Conservation (phyloP, 35 echinoderm and acorn worm genomes). For the Diadema setosum region DNA sequence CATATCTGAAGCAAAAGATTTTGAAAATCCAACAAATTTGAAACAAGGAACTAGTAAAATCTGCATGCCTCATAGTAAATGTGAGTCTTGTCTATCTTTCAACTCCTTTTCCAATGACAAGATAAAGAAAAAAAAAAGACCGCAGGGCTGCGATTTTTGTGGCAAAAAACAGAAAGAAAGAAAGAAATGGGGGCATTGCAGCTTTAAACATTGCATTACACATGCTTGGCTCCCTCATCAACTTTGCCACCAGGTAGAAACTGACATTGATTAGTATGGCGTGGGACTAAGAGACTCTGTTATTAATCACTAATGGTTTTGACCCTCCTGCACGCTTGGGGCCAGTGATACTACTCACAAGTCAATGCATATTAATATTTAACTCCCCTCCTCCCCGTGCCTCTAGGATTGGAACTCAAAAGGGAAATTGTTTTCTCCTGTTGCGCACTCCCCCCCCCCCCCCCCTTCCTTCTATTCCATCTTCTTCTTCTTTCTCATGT, state of each 20-base stretch:
- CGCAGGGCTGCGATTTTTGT: no score
- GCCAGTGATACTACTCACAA: background rate
- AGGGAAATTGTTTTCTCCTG: background rate
- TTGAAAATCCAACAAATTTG: no score
- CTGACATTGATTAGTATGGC: constrained; percentile 26
- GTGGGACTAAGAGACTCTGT: constrained; percentile 4
- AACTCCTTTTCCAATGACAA: no score
- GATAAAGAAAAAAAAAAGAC: no score
- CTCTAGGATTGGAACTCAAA: background rate
- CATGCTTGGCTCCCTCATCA: no score
- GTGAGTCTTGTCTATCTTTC: no score
- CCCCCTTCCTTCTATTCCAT: background rate
- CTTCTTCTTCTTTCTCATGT: no score
- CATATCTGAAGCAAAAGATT: no score
- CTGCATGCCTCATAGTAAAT: no score
- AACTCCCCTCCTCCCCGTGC: background rate
- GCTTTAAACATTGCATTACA: background rate
- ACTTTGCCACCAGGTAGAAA: background rate
- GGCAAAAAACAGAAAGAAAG: background rate
- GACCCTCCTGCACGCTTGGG: background rate
- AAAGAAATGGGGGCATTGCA: background rate
- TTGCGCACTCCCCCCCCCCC: background rate
- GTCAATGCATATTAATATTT: background rate
- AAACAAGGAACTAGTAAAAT: no score
- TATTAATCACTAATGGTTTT: constrained; percentile 31